Conservation (phyloP, 35 echinoderm and acorn worm genomes). For the Apostichopus parvimensis region DNA sequence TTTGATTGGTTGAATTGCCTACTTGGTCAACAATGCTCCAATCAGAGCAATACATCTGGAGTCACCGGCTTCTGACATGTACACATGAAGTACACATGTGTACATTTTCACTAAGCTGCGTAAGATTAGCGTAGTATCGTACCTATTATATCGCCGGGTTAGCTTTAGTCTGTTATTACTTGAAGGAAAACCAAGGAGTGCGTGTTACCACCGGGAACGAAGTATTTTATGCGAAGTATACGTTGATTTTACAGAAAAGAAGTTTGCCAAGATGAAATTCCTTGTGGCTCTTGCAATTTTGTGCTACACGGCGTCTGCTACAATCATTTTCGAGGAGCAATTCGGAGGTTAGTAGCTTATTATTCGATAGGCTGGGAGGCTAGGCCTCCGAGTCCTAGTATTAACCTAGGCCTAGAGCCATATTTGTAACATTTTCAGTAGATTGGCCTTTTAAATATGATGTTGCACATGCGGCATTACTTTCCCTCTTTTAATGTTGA, state of each 20-base stretch:
- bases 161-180: no score
- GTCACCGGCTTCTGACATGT: conserved; percentile 1
- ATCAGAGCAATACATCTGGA: conserved; percentile 37
- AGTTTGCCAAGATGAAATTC: not conserved
- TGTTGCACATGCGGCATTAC: no score
- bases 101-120: not conserved
- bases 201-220: not conserved
- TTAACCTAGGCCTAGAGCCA: no score
- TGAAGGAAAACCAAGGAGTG: not conserved
- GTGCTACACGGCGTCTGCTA: conserved; percentile 28
- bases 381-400: not conserved
- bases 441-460: no score
- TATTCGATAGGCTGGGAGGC: no score
- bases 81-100: conserved; percentile 32
- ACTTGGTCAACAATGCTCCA: conserved; percentile 36
- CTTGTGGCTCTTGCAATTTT: not conserved
- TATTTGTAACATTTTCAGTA: no score
- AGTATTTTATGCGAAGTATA: not conserved
- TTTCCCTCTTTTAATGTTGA: no score
- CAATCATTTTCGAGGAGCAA: conserved; percentile 15
- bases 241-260: not conserved
- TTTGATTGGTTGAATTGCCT: conserved; percentile 24
- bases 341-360: conserved; percentile 9
- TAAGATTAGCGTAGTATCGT: no score
- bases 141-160: no score